Conservation (phyloP, 2,888 invertebrate species). For the Chrysina gloriosa region DNA sequence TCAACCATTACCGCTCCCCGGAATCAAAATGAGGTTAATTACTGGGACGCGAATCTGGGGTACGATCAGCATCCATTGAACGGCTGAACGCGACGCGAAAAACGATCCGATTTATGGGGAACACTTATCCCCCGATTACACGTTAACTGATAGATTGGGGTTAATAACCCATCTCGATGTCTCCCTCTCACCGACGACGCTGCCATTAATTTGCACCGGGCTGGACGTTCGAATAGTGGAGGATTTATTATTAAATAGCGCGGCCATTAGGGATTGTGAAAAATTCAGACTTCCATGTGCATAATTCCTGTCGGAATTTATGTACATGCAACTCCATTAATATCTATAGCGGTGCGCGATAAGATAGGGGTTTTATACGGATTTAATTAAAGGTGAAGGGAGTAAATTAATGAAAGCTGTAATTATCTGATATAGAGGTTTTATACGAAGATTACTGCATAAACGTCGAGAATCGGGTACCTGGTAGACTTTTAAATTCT, state of each 20-base stretch:
- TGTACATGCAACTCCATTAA: background rate
- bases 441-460: no score
- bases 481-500: background rate
- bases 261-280: slow-evolving; percentile 32
- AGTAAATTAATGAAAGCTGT: no score
- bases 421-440: no score
- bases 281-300: slow-evolving; percentile 15
- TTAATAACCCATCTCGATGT: slow-evolving; percentile 33
- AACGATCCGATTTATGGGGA: slow-evolving; percentile 1
- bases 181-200: background rate
- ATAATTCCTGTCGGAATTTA: background rate
- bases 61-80: no score
- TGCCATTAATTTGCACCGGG: slow-evolving; percentile 18
- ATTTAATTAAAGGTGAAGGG: no score
- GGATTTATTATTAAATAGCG: slow-evolving; percentile 38
- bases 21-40: no score
- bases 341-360: background rate
- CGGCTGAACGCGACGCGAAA: background rate
- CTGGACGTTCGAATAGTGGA: slow-evolving; percentile 8
- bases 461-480: no score
- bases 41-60: no score
- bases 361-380: no score
- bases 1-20: no score
- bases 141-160: slow-evolving; percentile 39
- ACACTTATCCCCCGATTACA: slow-evolving; percentile 33